phyloP scores from a whole-genome alignment of 2,797 vertebrate genomes.

The Crypturellus tataupa region DNA sequence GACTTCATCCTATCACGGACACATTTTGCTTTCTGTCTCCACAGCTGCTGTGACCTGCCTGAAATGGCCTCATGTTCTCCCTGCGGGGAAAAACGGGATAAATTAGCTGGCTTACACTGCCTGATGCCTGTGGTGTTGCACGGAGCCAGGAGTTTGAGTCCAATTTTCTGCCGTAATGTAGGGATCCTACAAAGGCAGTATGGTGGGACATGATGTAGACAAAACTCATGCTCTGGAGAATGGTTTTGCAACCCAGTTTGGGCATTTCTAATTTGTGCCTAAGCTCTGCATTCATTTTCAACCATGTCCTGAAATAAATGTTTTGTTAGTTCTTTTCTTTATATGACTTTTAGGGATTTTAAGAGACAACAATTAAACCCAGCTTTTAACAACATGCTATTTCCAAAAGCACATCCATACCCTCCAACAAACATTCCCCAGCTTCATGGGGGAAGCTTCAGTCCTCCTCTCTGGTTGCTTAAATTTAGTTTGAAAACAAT shows the following conservation, averaged over 20 bases:
- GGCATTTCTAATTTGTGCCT: background rate
- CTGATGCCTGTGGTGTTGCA: background rate
- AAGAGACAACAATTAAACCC: constrained; percentile 57
- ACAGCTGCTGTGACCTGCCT: background rate
- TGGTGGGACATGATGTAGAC: background rate
- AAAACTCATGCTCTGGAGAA: background rate
- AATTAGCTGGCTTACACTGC: background rate
- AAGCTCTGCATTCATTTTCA: constrained; percentile 24
- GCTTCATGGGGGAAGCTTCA: constrained; percentile 28
- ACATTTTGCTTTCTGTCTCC: background rate
- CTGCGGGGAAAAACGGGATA: background rate
- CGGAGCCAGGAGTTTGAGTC: background rate
- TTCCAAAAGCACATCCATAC: constrained; percentile 42
- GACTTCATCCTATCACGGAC: background rate
- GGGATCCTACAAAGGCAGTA: constrained; percentile 33
- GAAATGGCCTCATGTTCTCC: background rate
- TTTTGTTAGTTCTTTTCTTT: constrained; percentile 21
- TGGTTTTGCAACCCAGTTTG: background rate
- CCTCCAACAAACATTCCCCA: constrained; percentile 15
- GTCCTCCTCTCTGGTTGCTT: background rate
- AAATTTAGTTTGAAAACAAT: constrained; percentile 51
- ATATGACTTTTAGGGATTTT: constrained; percentile 5
- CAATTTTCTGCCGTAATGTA: background rate
- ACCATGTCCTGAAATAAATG: background rate
- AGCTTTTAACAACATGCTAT: constrained; percentile 44